Evolutionary conservation across 1,140 invertebrate genomes (phyloP), one percentile per base, ranked within the genome.

Genomic region (Nephila pilipes): DNA sequence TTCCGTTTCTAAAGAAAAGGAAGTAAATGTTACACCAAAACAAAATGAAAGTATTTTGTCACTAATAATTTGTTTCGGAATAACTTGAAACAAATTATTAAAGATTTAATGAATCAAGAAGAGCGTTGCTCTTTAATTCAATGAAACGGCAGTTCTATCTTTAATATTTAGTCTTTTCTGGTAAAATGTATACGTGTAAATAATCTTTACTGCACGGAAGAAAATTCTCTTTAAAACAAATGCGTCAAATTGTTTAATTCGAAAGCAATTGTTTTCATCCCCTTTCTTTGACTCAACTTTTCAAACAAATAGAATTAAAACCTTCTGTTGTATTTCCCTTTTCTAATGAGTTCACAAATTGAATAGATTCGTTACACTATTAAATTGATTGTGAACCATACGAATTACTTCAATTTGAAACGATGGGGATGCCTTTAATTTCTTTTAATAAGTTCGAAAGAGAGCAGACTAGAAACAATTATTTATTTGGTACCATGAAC

Each of bases 361-460:
- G 65, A 25, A 75, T 32, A 18, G 75, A 79, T 38, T 79, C 32
- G 6, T 32, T 20, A 25, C 20, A 5, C 12, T 38, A 32, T 79
- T 36, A 80, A 80, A 80, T n/a, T 32, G 16, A n/a, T n/a, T 16
- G 36, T 32, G 4, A 80, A 16, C 38, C 29, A 18, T 46, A 5
- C 32, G 36, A 80, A 36, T 80, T 46, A 80, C 25, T 80, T 80
- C 2, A 46, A 80, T 80, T 80, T 80, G 5, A 80, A 80, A 32
- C 1, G 16, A 46, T n/a, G 32, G 18, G 8, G 20, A 46, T 36
- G 5, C 14, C 10, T 80, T 46, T 46, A 80, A 38, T 80, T 80
- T 80, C 29, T 46, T 80, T 20, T 80, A 80, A 80, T 80, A 16
- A 80, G 75, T n/a, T 80, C 38, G 32, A 80, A 29, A 18, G 14